Conservation (phyloP, 1,140 invertebrate species). For the Drosophila kikkawai region DNA sequence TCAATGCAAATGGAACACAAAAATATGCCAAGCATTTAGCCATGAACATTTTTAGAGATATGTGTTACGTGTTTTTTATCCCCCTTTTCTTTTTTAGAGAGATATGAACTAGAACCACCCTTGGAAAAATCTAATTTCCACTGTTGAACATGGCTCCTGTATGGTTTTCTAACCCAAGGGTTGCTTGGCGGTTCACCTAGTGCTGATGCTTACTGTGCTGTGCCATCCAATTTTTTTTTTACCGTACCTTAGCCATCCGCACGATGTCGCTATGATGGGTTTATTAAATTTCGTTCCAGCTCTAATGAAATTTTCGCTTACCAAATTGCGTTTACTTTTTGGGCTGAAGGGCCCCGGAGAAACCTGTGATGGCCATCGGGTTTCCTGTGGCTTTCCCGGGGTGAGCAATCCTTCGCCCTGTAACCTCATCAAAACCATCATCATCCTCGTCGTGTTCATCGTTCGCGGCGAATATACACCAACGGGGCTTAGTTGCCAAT, state of each 20-base stretch:
- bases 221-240: constrained; percentile 25
- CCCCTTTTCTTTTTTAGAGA: constrained; percentile 8
- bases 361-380: constrained; percentile 50
- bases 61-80: constrained; percentile 28
- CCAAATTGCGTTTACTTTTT: constrained; percentile 76
- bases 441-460: constrained; percentile 9
- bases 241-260: constrained; percentile 19
- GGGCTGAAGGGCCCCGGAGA: constrained; percentile 17
- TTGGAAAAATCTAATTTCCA: constrained; percentile 34
- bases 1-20: constrained; percentile 72
- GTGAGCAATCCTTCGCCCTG: constrained; percentile 27
- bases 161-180: constrained; percentile 26
- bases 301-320: constrained; percentile 79
- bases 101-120: constrained; percentile 26
- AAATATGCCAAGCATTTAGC: constrained; percentile 77
- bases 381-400: constrained; percentile 54
- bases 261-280: constrained; percentile 51
- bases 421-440: constrained; percentile 30
- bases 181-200: constrained; percentile 18
- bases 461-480: constrained; percentile 13
- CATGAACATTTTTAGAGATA: constrained; percentile 37
- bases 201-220: constrained; percentile 37
- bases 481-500: constrained; percentile 10
- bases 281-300: constrained; percentile 74
- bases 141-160: constrained; percentile 26